Percentiles rank a stretch among this genome's conserved stretches.
These are phyloP conservation scores for Platycnemis pennipes DNA, from an alignment of 2,888 invertebrate genomes.

Conservation along the genomic window DNA sequence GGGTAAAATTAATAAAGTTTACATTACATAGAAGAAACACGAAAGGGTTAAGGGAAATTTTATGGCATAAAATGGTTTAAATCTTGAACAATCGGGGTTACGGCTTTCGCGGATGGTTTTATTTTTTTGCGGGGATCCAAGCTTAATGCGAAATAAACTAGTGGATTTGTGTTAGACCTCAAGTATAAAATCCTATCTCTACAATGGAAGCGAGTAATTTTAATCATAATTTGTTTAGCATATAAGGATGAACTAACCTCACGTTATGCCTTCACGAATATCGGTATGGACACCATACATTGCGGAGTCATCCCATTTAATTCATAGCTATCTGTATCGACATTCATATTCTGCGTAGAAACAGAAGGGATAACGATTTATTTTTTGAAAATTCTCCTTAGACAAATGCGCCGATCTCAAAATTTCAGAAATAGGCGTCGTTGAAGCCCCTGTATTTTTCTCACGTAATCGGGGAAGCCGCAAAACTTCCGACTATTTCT, in stretches of 20 bases:
- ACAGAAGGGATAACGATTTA: neutral
- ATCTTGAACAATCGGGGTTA: neutral
- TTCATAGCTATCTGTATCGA: too few relatives aligned
- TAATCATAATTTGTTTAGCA: too few relatives aligned
- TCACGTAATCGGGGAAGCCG: neutral
- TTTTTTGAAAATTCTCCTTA: neutral
- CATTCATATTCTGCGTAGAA: neutral
- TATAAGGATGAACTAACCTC: too few relatives aligned
- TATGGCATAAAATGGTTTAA: neutral
- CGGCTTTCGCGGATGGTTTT: neutral
- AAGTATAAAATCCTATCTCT: too few relatives aligned
- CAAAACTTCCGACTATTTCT: neutral
- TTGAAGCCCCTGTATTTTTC: neutral
- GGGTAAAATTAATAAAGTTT: neutral
- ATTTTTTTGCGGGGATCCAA: neutral
- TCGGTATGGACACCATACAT: too few relatives aligned
- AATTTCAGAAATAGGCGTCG: neutral
- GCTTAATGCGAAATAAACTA: neutral
- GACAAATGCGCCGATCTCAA: neutral
- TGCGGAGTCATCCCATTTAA: too few relatives aligned
- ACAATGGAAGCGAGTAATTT: too few relatives aligned
- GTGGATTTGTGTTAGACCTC: too few relatives aligned
- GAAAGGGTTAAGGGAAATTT: neutral
- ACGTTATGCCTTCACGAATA: too few relatives aligned
- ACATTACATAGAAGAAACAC: neutral